Evolutionary conservation across 2,113 vertebrate genomes (phyloP).

Genomic region (Rousettus leschenaultii): DNA sequence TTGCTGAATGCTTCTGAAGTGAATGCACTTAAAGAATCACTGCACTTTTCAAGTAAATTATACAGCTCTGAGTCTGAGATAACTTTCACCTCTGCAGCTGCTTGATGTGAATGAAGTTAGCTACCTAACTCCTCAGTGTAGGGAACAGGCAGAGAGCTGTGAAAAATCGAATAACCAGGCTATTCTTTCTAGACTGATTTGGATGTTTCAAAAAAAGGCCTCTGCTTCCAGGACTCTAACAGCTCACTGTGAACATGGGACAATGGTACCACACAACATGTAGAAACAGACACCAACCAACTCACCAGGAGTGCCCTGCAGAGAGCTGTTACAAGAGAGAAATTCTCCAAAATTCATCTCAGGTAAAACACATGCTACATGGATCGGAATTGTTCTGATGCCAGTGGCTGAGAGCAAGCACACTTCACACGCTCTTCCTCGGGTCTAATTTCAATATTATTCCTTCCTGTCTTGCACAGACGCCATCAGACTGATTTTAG

Average conservation of each 20-base stretch:
- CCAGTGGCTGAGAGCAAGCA: background rate
- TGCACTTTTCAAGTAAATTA: conserved; percentile 51
- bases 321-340: background rate
- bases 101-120: conserved; percentile 45
- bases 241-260: background rate
- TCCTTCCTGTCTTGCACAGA: conserved; percentile 31
- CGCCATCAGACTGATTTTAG: conserved; percentile 15
- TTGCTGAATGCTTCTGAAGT: conserved; percentile 14
- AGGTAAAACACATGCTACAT: rapidly evolving
- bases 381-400: background rate
- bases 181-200: conserved; percentile 27
- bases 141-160: background rate
- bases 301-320: background rate
- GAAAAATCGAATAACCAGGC: background rate
- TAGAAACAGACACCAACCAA: background rate
- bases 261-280: background rate
- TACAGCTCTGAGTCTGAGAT: background rate
- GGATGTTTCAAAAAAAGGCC: background rate
- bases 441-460: conserved; percentile 41
- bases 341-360: background rate
- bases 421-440: background rate
- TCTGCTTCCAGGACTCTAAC: background rate
- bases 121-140: background rate
- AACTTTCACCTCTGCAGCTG: conserved; percentile 52
- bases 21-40: conserved; percentile 47